phyloP scores from a whole-genome alignment of 1,140 invertebrate species.

The Lepidurus apus region DNA sequence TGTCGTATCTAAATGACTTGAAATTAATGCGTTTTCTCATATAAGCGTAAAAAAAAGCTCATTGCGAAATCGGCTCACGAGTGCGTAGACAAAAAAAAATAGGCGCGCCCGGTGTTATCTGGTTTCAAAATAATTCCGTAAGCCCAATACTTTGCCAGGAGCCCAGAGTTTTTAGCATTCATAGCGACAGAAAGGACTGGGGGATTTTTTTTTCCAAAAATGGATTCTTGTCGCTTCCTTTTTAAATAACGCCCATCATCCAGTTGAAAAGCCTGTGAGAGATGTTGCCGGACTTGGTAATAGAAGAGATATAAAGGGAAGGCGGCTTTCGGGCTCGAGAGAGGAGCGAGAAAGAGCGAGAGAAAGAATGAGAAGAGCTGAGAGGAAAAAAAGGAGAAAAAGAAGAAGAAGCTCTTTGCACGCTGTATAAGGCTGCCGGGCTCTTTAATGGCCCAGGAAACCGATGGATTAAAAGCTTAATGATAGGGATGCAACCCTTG shows the following conservation, averaged over 20 bases:
- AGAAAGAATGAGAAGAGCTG: background rate
- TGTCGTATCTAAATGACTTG: background rate
- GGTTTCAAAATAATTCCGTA: background rate
- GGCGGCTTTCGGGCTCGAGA: background rate
- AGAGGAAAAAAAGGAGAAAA: background rate
- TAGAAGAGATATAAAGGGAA: background rate
- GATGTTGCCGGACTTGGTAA: background rate
- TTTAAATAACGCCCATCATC: conserved; percentile 12
- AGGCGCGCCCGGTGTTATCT: background rate
- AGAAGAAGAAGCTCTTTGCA: background rate
- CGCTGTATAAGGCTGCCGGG: conserved; percentile 7
- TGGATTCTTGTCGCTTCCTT: conserved; percentile 8
- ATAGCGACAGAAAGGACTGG: background rate
- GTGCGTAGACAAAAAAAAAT: background rate
- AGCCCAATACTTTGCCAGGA: background rate
- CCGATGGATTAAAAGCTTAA: conserved; percentile 22
- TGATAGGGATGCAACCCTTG: conserved; percentile 21
- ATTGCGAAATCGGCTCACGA: background rate
- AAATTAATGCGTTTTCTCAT: too few species aligned
- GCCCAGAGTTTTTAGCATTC: background rate
- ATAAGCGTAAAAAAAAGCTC: background rate
- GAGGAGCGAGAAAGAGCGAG: background rate
- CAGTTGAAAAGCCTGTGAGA: background rate
- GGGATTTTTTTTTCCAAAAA: background rate
- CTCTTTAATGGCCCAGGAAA: conserved; percentile 15